Evolutionary conservation across 2,113 vertebrate species (phyloP).

Genomic region (Bostrychus sinensis): DNA sequence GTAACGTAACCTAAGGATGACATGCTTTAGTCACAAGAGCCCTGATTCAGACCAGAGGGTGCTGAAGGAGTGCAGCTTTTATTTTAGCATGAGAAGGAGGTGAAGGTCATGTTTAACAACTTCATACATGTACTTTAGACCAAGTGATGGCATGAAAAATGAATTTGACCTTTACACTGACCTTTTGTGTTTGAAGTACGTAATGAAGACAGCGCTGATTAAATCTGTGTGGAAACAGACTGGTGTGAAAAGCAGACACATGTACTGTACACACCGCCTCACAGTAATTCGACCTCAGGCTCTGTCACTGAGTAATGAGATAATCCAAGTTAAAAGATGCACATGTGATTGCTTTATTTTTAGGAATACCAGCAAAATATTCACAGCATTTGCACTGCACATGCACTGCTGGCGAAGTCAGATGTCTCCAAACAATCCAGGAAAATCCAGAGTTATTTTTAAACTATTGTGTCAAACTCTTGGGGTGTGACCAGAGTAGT

Average conservation of each 20-base stretch:
- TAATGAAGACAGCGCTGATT: background rate
- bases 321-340: background rate
- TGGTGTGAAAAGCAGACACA: no score
- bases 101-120: background rate
- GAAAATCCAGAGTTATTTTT: conserved; percentile 62
- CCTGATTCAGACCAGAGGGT: background rate
- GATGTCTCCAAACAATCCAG: background rate
- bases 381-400: background rate
- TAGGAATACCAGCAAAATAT: background rate
- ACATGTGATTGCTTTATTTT: background rate
- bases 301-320: no score
- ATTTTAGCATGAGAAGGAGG: background rate
- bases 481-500: conserved; percentile 35
- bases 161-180: background rate
- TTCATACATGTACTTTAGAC: background rate
- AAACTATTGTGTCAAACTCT: conserved; percentile 64
- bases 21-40: background rate
- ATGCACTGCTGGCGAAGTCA: conserved; percentile 30
- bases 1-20: background rate
- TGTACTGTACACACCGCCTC: no score
- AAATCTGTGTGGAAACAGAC: background rate
- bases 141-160: background rate
- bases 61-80: background rate
- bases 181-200: background rate
- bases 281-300: no score